Conservation (phyloP, 1,140 invertebrate species). For the Nilaparvata lugens region DNA sequence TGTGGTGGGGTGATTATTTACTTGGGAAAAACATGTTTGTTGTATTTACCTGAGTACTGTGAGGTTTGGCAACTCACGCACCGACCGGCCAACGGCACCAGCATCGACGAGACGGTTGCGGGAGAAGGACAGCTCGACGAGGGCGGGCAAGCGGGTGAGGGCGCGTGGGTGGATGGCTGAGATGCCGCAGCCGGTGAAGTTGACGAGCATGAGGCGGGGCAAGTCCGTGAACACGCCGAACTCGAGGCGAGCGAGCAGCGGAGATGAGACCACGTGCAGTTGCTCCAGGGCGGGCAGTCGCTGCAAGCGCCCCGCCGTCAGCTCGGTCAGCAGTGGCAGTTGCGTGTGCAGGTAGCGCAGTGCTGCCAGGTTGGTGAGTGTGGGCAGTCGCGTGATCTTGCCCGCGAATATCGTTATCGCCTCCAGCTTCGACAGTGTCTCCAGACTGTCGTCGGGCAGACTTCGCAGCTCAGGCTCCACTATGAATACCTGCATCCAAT, state of each 20-base stretch:
- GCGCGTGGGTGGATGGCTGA: constrained; percentile 70
- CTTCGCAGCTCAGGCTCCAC: constrained; percentile 71
- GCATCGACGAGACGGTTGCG: constrained; percentile 66
- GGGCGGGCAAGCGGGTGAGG: constrained; percentile 54
- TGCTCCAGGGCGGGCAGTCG: constrained; percentile 62
- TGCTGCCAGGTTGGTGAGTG: constrained; percentile 35
- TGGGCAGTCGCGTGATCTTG: constrained; percentile 58
- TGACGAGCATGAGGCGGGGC: constrained; percentile 58
- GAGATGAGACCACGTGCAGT: constrained; percentile 60
- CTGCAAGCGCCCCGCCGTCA: constrained; percentile 61
- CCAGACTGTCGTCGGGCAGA: constrained; percentile 64
- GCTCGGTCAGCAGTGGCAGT: constrained; percentile 53
- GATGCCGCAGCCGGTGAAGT: constrained; percentile 67
- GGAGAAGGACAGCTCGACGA: constrained; percentile 59
- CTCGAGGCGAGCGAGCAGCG: constrained; percentile 52
- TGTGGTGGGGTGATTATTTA: too few relatives aligned
- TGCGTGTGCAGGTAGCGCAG: constrained; percentile 48
- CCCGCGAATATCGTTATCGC: constrained; percentile 71
- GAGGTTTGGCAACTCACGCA: constrained; percentile 60
- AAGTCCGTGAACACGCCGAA: constrained; percentile 63
- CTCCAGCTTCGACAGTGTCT: constrained; percentile 62
- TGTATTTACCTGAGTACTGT: constrained; percentile 42
- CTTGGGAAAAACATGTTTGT: too few relatives aligned
- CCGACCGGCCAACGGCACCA: constrained; percentile 62
- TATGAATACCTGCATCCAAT: constrained; percentile 46